phyloP scores from a whole-genome alignment of 2,888 invertebrate species.

The Homarus gammarus region DNA sequence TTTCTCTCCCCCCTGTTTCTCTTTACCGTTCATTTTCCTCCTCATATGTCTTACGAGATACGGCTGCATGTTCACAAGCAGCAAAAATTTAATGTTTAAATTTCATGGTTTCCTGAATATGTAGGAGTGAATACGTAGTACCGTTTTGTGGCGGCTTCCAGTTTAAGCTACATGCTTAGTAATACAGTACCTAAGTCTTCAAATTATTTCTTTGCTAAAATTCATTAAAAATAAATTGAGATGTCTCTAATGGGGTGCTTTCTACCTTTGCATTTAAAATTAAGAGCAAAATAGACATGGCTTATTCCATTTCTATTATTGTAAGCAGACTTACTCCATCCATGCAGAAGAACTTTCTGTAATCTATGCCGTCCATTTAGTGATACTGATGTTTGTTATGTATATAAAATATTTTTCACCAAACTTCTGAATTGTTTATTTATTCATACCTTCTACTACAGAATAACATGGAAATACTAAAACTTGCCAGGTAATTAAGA shows the following conservation, averaged over 20 bases:
- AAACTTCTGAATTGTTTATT: neutral
- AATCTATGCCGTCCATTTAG: neutral
- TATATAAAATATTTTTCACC: conserved; percentile 8
- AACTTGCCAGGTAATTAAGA: too few relatives aligned
- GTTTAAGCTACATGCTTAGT: neutral
- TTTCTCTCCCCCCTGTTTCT: neutral
- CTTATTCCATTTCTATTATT: neutral
- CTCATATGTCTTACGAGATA: neutral
- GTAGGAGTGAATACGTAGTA: neutral
- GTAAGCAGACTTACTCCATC: neutral
- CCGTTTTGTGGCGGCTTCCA: neutral
- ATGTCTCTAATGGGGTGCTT: neutral
- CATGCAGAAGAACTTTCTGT: neutral
- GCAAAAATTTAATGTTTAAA: neutral
- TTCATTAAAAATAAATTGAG: neutral
- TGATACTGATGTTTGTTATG: neutral
- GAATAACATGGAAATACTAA: too few relatives aligned
- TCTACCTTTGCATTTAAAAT: neutral
- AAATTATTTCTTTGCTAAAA: neutral
- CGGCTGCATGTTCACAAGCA: neutral
- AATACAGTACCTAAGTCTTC: neutral
- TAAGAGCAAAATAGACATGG: neutral
- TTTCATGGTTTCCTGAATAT: neutral
- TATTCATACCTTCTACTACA: neutral
- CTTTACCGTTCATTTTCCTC: neutral